Percentiles rank a stretch among this genome's conserved stretches.
These are phyloP conservation scores for Gadopsis marmoratus DNA, from an alignment of 2,797 vertebrate species.

Conservation along the genomic window DNA sequence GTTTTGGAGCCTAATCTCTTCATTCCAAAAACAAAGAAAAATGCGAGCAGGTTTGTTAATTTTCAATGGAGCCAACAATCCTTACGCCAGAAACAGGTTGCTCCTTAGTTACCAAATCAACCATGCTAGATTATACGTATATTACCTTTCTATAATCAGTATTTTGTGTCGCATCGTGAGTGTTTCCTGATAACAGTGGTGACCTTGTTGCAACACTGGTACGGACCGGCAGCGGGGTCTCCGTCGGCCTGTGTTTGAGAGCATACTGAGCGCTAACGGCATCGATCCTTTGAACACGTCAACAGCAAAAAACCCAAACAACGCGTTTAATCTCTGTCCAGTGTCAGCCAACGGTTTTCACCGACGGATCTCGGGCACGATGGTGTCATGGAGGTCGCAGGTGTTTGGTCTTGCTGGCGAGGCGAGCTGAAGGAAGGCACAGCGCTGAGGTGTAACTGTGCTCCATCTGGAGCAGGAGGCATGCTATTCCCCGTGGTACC, in stretches of 20 bases:
- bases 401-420: not conserved
- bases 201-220: not conserved
- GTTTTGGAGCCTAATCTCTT: not conserved
- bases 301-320: slow-evolving; percentile 33
- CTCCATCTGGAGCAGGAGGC: slow-evolving; percentile 12
- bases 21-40: not conserved
- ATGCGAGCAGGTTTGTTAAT: not conserved
- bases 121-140: not conserved
- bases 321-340: slow-evolving; percentile 5
- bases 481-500: not conserved
- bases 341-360: not conserved
- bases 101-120: not conserved
- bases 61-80: not conserved
- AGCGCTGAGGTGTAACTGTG: not conserved
- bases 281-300: not conserved
- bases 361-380: slow-evolving; percentile 2
- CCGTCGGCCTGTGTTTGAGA: slow-evolving; percentile 1
- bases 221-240: not conserved
- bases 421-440: not conserved
- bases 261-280: not conserved
- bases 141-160: not conserved
- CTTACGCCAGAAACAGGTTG: not conserved
- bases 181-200: not conserved
- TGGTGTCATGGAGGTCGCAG: slow-evolving; percentile 24
- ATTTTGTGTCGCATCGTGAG: not conserved